Conservation (phyloP, 35 echinoderm and acorn worm genomes). For the Lytechinus variegatus region DNA sequence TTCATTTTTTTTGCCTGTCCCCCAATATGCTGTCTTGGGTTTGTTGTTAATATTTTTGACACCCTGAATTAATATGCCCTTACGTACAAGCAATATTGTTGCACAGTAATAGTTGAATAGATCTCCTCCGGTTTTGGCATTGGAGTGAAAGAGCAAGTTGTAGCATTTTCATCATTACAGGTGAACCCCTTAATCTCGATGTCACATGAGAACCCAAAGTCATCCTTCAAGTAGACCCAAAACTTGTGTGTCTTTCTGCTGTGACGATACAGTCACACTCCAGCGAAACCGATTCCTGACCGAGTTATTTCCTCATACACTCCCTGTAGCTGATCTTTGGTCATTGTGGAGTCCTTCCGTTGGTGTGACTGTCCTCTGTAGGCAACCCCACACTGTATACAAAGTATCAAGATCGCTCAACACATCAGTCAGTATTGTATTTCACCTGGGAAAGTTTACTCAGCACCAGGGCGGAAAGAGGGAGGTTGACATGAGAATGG, state of each 20-base stretch:
- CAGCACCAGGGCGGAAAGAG: not conserved
- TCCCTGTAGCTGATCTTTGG: too few species aligned
- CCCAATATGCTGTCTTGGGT: too few species aligned
- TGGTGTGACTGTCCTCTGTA: not conserved
- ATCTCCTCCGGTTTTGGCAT: not conserved
- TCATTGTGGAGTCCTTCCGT: too few species aligned
- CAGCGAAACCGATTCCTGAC: too few species aligned
- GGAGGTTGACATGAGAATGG: not conserved
- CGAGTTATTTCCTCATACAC: too few species aligned
- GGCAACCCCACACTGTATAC: not conserved
- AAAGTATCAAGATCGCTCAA: not conserved
- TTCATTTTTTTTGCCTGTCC: too few species aligned
- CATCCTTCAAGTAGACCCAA: not conserved
- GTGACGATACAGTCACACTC: not conserved
- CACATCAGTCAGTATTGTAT: not conserved
- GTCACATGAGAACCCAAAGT: not conserved
- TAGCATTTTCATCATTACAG: not conserved
- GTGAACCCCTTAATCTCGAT: not conserved
- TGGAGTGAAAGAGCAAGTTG: not conserved
- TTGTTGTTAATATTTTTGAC: too few species aligned
- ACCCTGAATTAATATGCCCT: too few species aligned
- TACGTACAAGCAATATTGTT: too few species aligned
- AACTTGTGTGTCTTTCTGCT: not conserved
- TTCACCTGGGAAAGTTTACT: not conserved
- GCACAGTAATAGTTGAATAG: too few species aligned